Base-by-base conservation (phyloP, 2,113 vertebrate genomes). In the Sylvietta virens region DNA sequence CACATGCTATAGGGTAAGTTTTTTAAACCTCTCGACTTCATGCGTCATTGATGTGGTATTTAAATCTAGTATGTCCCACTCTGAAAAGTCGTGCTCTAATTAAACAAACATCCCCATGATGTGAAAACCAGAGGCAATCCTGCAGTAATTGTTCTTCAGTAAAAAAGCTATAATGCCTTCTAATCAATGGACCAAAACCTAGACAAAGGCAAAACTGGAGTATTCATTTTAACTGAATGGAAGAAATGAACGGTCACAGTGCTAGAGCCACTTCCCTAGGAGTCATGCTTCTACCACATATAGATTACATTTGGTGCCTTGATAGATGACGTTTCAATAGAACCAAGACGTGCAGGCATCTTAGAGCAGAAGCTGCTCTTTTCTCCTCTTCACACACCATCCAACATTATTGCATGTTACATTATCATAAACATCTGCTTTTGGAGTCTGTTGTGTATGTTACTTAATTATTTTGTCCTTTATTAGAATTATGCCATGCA, bases 391-490 rank as follows among this genome's bases (percentile, higher is more conserved):
- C 85, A 81, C 65, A 57, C 86, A 74, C 44, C 30, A 71, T 72
- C 88, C 61, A 73, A 24, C 35, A 84, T 88, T 73, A 76, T 78
- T 0, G 0, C 47, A 19, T 82, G 56, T 93, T 76, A 60, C 30
- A n/a, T 90, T 84, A 86, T 78, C 40, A 54, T 72, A 85, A 95
- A 70, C 51, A 70, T 86, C 65, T 93, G 54, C 51, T 71, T 94
- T 84, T 65, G 57, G 76, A 92, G 70, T 60, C 91, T 96, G 54
- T 77, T 88, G 57, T 81, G 82, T 66, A 44, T 39, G 64, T 96
- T 96, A 97, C 90, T 95, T 86, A 96, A 98, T 98, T 98, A 97
- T 96, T 97, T 97, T 96, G 62, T 95, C 88, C 91, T 96, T 97
- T 97, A 91, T 92, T 78, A 84, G 84, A 97, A 94, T 94, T 97